Conservation (phyloP, 2,888 invertebrate species). For the Drosophila kambysellisi region DNA sequence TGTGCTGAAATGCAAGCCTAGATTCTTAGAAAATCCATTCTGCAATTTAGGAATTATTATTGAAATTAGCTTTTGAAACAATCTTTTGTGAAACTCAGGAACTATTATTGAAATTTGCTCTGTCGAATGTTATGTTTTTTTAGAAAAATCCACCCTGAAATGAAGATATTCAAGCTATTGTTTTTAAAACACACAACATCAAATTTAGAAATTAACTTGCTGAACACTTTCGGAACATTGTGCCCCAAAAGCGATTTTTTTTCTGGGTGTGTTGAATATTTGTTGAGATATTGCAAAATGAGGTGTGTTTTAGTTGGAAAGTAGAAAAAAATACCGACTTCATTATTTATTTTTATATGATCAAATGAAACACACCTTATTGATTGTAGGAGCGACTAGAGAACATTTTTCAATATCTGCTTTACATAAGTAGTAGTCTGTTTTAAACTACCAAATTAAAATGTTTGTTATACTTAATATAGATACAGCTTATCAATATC, state of each 20-base stretch:
- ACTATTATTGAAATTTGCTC: no score
- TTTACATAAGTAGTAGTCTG: background rate
- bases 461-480: background rate
- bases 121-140: no score
- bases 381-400: background rate
- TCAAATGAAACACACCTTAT: background rate
- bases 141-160: background rate
- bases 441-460: background rate
- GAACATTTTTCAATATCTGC: background rate
- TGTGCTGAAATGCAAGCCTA: background rate
- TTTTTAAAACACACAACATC: background rate
- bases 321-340: background rate
- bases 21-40: background rate
- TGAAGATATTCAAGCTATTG: background rate
- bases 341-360: background rate
- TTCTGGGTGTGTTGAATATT: background rate
- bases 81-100: no score
- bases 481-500: background rate
- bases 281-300: constrained; percentile 1
- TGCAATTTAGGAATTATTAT: background rate
- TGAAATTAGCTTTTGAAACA: background rate
- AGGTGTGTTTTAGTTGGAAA: background rate
- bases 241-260: background rate
- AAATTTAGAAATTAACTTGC: background rate
- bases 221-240: background rate